Conservation (phyloP, 1,140 invertebrate genomes). For the Calycopis cecrops region DNA sequence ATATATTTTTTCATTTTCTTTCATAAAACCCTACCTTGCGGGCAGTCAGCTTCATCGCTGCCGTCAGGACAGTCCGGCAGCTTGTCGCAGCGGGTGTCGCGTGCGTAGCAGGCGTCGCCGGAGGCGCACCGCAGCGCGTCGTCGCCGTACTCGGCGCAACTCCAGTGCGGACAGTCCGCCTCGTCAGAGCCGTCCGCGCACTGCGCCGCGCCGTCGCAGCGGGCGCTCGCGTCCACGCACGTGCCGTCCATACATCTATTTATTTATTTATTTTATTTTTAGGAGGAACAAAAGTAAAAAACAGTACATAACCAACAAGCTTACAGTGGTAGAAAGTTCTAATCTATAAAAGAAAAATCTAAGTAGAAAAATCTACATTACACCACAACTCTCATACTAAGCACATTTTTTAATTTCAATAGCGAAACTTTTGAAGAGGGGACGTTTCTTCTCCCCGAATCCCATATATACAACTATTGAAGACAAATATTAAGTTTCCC, state of each 20-base stretch:
- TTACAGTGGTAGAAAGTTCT: too few relatives aligned
- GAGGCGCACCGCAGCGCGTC: slow-evolving; percentile 26
- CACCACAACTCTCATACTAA: neutral
- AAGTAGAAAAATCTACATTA: too few relatives aligned
- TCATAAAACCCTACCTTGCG: slow-evolving; percentile 12
- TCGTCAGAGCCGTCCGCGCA: slow-evolving; percentile 81
- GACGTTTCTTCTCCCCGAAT: too few relatives aligned
- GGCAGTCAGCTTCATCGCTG: slow-evolving; percentile 37
- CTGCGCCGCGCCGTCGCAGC: slow-evolving; percentile 82
- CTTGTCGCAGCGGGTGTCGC: slow-evolving; percentile 38
- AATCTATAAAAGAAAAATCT: too few relatives aligned
- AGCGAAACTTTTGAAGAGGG: too few relatives aligned
- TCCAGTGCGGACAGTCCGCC: slow-evolving; percentile 41
- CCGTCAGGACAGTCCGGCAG: slow-evolving; percentile 33
- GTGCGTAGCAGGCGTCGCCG: slow-evolving; percentile 35
- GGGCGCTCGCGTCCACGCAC: slow-evolving; percentile 77
- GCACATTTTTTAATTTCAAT: too few relatives aligned
- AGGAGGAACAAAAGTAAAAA: too few relatives aligned
- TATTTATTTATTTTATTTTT: too few relatives aligned
- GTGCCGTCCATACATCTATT: slow-evolving; percentile 75
- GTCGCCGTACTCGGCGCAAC: slow-evolving; percentile 35
- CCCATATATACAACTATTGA: too few relatives aligned
- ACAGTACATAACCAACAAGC: too few relatives aligned
- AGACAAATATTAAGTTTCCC: too few relatives aligned
- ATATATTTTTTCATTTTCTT: too few relatives aligned